Conservation (phyloP, 2,888 invertebrate species). For the Lampropteryx suffumata region DNA sequence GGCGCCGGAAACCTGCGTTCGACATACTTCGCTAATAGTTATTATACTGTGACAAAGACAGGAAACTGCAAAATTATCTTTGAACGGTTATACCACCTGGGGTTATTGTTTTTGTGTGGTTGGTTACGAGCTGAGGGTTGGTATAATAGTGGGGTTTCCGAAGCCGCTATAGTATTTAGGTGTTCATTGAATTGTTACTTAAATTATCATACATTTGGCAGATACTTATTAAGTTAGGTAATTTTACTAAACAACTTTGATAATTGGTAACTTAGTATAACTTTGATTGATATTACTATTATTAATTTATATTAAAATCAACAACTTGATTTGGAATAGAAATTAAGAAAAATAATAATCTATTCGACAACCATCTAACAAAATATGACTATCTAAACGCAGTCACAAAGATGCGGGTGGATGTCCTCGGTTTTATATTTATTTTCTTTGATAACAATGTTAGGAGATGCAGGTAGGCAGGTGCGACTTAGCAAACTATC, state of each 20-base stretch:
- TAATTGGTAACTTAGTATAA: too few relatives aligned
- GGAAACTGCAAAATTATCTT: conserved; percentile 32
- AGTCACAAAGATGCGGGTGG: conserved; percentile 36
- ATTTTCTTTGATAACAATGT: conserved; percentile 27
- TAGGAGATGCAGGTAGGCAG: conserved; percentile 52
- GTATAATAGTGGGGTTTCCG: background rate
- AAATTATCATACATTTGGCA: too few relatives aligned
- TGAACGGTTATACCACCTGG: conserved; percentile 22
- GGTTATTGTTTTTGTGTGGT: conserved; percentile 20
- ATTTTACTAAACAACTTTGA: too few relatives aligned
- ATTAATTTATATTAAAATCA: too few relatives aligned
- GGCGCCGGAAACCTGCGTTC: background rate
- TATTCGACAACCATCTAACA: conserved; percentile 14
- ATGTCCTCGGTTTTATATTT: conserved; percentile 30
- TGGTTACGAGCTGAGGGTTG: background rate
- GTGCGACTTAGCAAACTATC: conserved; percentile 33
- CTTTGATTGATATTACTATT: too few relatives aligned
- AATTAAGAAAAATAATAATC: too few relatives aligned
- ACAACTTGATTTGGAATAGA: too few relatives aligned
- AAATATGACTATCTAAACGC: conserved; percentile 13
- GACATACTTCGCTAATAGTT: background rate
- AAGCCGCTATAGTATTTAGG: background rate
- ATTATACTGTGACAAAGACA: conserved; percentile 30
- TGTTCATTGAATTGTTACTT: background rate
- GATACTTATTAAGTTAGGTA: too few relatives aligned